Base-by-base conservation (phyloP, 2,797 vertebrate genomes). In the Eulemur albifrons region DNA sequence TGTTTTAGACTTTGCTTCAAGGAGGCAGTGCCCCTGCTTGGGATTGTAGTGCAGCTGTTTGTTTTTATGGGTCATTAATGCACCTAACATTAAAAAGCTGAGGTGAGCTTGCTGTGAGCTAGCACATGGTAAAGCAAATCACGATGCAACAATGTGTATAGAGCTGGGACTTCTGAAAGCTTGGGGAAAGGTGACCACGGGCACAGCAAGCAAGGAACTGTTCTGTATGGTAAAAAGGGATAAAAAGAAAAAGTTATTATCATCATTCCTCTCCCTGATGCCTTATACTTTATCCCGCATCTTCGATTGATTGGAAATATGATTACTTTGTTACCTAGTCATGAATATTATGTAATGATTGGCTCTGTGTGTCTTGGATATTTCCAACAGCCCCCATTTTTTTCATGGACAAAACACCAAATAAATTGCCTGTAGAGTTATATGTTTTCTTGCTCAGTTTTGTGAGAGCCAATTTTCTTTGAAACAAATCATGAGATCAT, bases 401-500 rank as follows among this genome's bases (percentile, higher is more conserved):
- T 82, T 81, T 35, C 23, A 17, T 72, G 23, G 9, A n/a, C 7
- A 35, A 93, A 94, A 86, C 20, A 81, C 1, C 48, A 84, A 93
- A 43, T 61, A 96, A 86, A 83, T 83, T 52, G 32, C 67, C 17
- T 43, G 2, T 9, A 88, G 17, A 90, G 27, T 27, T 54, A 18
- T 45, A 38, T 54, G 6, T 57, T 95, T 85, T 84, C 20, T 93
- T 50, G 32, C 40, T 88, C 40, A 70, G 43, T 43, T 96, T 84
- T 82, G n/a, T 81, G 48, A 88, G 25, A 81, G 43, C 30, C 54
- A 85, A 30, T 92, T 94, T 93, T 77, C 38, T 72, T 88, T 82
- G 76, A 85, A 96, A 92, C 15, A 92, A 77, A 90, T 73, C 45
- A 38, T 48, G 38, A 93, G 35, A 54, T 84, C 54, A 77, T 63